Percentiles rank a stretch among this genome's conserved stretches.
phyloP scores from a whole-genome alignment of 2,888 invertebrate species.

The Apotomis capreana region DNA sequence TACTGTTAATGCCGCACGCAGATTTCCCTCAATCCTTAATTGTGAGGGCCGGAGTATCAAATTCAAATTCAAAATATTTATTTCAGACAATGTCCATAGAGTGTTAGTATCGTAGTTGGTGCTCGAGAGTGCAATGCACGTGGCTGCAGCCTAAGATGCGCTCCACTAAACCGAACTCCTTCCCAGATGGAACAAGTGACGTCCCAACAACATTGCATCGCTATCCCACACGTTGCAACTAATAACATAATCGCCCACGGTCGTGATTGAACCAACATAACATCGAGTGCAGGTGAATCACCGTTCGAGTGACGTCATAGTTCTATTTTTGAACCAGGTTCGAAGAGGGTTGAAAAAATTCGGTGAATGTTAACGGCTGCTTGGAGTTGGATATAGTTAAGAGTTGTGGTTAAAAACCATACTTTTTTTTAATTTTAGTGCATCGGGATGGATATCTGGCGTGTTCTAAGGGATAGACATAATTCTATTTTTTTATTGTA shows the following conservation, averaged over 20 bases:
- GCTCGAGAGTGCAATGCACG: too few relatives aligned
- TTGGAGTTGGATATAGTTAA: background rate
- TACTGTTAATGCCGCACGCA: too few relatives aligned
- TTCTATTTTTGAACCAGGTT: slow-evolving; percentile 4
- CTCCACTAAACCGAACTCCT: background rate
- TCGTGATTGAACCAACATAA: slow-evolving; percentile 10
- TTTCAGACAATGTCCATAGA: too few relatives aligned
- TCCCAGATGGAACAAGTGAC: background rate
- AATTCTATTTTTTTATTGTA: too few relatives aligned
- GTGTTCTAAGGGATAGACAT: too few relatives aligned
- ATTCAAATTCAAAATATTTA: too few relatives aligned
- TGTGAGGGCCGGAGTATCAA: too few relatives aligned
- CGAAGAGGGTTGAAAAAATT: slow-evolving; percentile 2
- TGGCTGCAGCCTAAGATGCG: background rate
- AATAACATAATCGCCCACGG: slow-evolving; percentile 12
- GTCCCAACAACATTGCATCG: slow-evolving; percentile 1
- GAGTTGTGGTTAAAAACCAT: background rate
- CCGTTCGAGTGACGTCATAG: slow-evolving; percentile 1
- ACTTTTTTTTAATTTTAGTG: too few relatives aligned
- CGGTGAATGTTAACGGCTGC: slow-evolving; percentile 2
- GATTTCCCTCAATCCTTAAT: too few relatives aligned
- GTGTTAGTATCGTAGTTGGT: too few relatives aligned
- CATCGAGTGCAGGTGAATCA: slow-evolving; percentile 3
- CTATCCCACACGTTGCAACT: slow-evolving; percentile 1
- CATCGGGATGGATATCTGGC: too few relatives aligned